Evolutionary conservation across 2,888 invertebrate genomes (phyloP).

Genomic region (Drosophila phalerata): DNA sequence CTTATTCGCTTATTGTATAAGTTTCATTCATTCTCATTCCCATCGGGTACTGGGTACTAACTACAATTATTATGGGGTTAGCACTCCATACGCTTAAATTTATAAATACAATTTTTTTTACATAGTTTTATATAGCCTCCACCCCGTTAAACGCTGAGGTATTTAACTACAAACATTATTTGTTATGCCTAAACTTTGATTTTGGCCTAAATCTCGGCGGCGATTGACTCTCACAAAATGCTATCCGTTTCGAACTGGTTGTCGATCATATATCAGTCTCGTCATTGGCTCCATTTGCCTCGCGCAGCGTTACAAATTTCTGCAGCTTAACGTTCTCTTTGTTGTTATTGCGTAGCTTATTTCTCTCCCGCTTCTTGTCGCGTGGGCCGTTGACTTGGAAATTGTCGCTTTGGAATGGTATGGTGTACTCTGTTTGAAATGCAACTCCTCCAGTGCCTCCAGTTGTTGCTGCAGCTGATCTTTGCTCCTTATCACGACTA

Average conservation of each 20-base stretch:
- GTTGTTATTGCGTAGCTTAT: slow-evolving; percentile 51
- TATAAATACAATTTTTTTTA: slow-evolving; percentile 70
- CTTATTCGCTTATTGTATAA: slow-evolving; percentile 23
- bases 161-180: slow-evolving; percentile 51
- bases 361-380: slow-evolving; percentile 62
- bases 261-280: slow-evolving; percentile 83
- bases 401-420: slow-evolving; percentile 81
- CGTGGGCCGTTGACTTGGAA: slow-evolving; percentile 61
- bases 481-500: slow-evolving; percentile 30
- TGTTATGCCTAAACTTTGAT: slow-evolving; percentile 66
- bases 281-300: slow-evolving; percentile 76
- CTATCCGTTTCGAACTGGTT: slow-evolving; percentile 42
- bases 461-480: slow-evolving; percentile 11
- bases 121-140: slow-evolving; percentile 65
- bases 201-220: slow-evolving; percentile 59
- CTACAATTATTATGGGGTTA: slow-evolving; percentile 10
- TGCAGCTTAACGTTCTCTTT: slow-evolving; percentile 76
- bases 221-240: slow-evolving; percentile 58
- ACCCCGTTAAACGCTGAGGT: slow-evolving; percentile 72
- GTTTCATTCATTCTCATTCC: slow-evolving; percentile 15
- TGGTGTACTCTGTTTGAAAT: slow-evolving; percentile 68
- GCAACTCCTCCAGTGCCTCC: slow-evolving; percentile 29
- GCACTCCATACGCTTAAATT: slow-evolving; percentile 45
- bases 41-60: slow-evolving; percentile 16
- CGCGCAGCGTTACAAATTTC: slow-evolving; percentile 72